These are phyloP conservation scores for Cuculus canorus DNA, from an alignment of 2,797 vertebrate genomes.

Conservation along the genomic window DNA sequence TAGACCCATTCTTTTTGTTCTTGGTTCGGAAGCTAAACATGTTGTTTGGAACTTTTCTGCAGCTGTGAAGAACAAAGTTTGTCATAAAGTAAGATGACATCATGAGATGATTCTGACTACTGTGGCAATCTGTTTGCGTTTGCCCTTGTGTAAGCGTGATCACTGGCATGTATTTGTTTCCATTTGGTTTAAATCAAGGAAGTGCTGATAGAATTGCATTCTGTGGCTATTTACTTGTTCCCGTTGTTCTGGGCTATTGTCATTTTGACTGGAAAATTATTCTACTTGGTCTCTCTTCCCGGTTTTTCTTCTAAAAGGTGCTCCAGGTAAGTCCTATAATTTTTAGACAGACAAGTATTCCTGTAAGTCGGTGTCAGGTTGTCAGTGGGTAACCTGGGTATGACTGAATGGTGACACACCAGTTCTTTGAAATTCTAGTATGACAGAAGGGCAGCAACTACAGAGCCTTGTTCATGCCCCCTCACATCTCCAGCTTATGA, in stretches of 20 bases:
- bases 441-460: background rate
- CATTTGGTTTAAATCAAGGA: background rate
- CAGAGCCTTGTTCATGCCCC: background rate
- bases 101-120: background rate
- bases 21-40: background rate
- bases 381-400: rapidly evolving
- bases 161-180: background rate
- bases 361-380: background rate
- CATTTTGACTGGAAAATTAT: background rate
- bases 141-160: background rate
- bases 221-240: background rate
- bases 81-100: background rate
- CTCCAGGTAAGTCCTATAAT: background rate
- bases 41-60: conserved; percentile 3
- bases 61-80: conserved; percentile 41
- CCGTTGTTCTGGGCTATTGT: background rate
- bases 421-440: background rate
- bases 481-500: rapidly evolving
- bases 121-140: background rate
- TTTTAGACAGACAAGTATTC: background rate
- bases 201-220: background rate
- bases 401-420: background rate
- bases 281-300: background rate
- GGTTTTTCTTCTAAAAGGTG: background rate
- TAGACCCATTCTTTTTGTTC: conserved; percentile 8